These are phyloP conservation scores for Tonatia bakeri DNA, from an alignment of 2,113 vertebrate species.

Conservation along the genomic window DNA sequence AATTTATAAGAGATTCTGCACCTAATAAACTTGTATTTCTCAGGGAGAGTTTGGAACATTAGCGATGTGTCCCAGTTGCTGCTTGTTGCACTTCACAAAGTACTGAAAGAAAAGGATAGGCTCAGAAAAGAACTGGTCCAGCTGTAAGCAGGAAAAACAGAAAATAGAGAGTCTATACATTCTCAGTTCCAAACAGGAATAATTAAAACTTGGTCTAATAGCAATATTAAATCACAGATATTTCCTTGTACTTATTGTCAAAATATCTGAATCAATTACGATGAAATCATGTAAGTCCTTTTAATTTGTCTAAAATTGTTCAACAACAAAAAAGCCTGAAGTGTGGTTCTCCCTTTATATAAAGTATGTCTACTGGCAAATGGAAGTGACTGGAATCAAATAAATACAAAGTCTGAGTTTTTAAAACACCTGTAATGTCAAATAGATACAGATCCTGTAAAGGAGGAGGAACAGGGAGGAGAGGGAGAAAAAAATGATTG, in stretches of 20 bases:
- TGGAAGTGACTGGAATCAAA: background rate
- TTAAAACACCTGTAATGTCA: background rate
- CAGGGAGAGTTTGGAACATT: background rate
- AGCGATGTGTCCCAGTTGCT: background rate
- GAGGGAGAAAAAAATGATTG: background rate
- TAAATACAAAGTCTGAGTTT: background rate
- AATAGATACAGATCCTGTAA: background rate
- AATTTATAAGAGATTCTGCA: slow-evolving; percentile 5
- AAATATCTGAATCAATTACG: background rate
- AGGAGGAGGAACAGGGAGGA: background rate
- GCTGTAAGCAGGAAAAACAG: background rate
- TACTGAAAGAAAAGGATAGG: background rate
- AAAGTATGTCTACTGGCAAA: background rate
- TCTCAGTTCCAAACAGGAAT: background rate
- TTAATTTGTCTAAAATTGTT: background rate
- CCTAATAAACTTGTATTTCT: slow-evolving; percentile 14
- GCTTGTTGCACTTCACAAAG: background rate
- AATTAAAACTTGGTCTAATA: background rate
- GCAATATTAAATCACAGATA: background rate
- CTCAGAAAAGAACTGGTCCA: background rate
- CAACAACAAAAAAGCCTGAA: background rate
- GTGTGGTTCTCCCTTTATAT: background rate
- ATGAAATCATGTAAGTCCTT: background rate
- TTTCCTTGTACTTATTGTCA: background rate
- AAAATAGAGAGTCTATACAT: background rate